Base-by-base conservation (phyloP, 2,888 invertebrate genomes). In the Pedicia rivosa region DNA sequence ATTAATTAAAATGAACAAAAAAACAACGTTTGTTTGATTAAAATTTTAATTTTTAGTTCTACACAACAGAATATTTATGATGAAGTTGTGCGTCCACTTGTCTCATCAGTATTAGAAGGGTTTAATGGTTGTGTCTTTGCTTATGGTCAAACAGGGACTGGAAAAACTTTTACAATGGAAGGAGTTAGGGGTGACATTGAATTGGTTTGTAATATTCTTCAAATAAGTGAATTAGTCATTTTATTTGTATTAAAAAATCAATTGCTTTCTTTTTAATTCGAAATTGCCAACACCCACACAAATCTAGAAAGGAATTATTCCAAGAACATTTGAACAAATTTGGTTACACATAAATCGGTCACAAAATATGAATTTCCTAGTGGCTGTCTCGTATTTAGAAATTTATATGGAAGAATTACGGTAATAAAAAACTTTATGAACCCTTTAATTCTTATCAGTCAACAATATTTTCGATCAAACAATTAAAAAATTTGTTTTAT, bases 61-160 rank as follows among this genome's bases (percentile, higher is more conserved):
- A 78, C 77, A 48, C 97, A 98, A 57, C 78, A 81, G 52, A 84
- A 86, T 47, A 65, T 98, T 17, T 99, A 97, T 65, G 91, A 94
- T 59, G 94, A 97, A 61, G 88, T 91, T 46, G 92, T 97, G 38
- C 75, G 90, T 33, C 91, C 92, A 0, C 63, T 99, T 49, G 91
- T 99, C 15, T 79, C 91, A 44, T 91, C 91, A 2, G 97, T 97
- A 5, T 70, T 98, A 42, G 83, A 88, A 54, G 98, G 98, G 2
- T 99, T 95, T 64, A 98, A 98, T 64, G 95, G 97, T 10, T 98
- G 97, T 49, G 94, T 98, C 47, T 97, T 98, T 67, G 98, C 97
- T 2, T 98, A 98, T 61, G 98, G 97, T 0, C 98, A 98, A 65
- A 98, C 98, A 0, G 97, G 97, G 42, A 95, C 97, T 1, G 97